Evolutionary conservation across 2,797 vertebrate species (phyloP), one percentile per base, ranked within the genome.

Genomic region (Fundulus diaphanus): DNA sequence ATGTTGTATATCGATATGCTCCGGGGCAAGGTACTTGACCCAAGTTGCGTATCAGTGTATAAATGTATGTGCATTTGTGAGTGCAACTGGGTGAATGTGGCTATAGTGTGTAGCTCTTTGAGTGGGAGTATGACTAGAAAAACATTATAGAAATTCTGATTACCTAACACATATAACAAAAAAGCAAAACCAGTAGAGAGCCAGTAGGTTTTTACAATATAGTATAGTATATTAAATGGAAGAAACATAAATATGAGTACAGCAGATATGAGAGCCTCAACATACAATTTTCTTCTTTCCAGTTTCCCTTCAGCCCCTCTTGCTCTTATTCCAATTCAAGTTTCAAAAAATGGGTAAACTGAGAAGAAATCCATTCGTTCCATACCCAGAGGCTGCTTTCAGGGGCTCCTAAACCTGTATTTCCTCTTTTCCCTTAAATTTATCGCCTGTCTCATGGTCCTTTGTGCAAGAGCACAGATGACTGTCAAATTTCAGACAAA

Each of bases 301-400:
- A 73, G 79, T 83, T 83, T 73, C 78, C 68, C 63, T 73, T 83
- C 80, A 75, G 79, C 70, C 78, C 81, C 75, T 63, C 65, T 73
- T 85, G 81, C 77, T 78, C 76, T 87, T 86, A 93, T 91, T 94
- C 89, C 83, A 85, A 91, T 93, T 92, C 79, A 93, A 88, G 89
- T 92, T 90, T 81, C 22, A 86, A 87, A 86, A 92, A 92, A 93
- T 87, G 79, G 78, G 78, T 79, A 82, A 83, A 89, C 80, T 77
- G 84, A 88, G 87, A 88, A 88, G 73, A 92, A 94, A 94, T 95
- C 91, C 83, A 93, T 94, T 93, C 49, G 84, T 85, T 91, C 76
- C 84, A 77, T 92, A 90, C 84, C 92, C 89, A 87, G 74, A 24
- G 90, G 92, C 90, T 78, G 91, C 90, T 92, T 93, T 92, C 88